phyloP scores from a whole-genome alignment of 2,888 invertebrate species.

The Drosophila cracens region DNA sequence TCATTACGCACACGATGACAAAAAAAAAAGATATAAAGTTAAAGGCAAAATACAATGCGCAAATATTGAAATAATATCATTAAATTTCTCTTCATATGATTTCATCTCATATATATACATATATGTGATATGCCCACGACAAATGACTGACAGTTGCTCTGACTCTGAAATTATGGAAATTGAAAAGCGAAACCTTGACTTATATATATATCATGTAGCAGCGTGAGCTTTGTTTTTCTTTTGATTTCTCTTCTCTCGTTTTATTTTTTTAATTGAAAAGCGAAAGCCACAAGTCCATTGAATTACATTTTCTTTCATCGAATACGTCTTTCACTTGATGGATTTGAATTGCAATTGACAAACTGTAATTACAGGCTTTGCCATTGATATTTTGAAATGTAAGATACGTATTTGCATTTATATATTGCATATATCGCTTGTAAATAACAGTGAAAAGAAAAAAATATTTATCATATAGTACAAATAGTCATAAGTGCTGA shows the following conservation, averaged over 20 bases:
- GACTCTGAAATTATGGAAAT: conserved; percentile 32
- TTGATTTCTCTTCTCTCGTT: conserved; percentile 34
- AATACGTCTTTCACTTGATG: conserved; percentile 22
- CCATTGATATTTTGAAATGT: conserved; percentile 20
- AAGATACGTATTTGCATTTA: conserved; percentile 3
- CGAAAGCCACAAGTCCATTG: conserved; percentile 52
- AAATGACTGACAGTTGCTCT: conserved; percentile 35
- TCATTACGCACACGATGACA: conserved; percentile 48
- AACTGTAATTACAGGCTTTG: conserved; percentile 11
- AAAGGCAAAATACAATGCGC: conserved; percentile 30
- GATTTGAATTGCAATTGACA: conserved; percentile 32
- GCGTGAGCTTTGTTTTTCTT: conserved; percentile 9
- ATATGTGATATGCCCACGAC: conserved; percentile 9
- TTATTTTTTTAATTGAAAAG: conserved; percentile 59
- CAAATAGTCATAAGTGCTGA: conserved; percentile 29
- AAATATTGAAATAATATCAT: conserved; percentile 65
- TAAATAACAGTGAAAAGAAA: background rate
- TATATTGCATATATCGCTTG: background rate
- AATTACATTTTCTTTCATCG: conserved; percentile 44
- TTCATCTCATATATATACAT: conserved; percentile 23
- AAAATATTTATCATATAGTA: background rate
- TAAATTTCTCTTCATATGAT: conserved; percentile 51
- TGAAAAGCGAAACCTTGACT: conserved; percentile 49
- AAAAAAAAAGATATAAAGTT: conserved; percentile 25
- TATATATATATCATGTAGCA: conserved; percentile 5